Evolutionary conservation across 2,113 vertebrate genomes (phyloP).

Genomic region (Vimba vimba): DNA sequence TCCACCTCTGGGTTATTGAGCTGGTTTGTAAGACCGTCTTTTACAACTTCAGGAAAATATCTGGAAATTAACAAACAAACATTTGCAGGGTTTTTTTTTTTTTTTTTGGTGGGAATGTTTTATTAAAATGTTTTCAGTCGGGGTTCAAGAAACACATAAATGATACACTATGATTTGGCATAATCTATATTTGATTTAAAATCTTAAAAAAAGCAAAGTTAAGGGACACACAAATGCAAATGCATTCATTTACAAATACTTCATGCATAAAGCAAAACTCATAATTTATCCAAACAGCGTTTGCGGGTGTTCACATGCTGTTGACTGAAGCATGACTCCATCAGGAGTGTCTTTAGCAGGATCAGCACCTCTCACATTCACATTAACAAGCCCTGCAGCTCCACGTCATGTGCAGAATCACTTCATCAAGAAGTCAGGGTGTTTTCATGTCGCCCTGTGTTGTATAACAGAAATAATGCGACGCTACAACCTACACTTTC

Average conservation of each 20-base stretch:
- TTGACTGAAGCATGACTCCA: neutral
- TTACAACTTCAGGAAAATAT: conserved; percentile 97
- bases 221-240: neutral
- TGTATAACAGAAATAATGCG: neutral
- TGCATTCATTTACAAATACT: neutral
- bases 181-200: conserved; percentile 2
- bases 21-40: conserved; percentile 94
- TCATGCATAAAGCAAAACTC: neutral
- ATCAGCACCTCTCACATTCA: conserved; percentile 20
- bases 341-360: neutral
- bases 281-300: neutral
- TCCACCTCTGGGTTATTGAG: conserved; percentile 97
- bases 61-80: conserved; percentile 65
- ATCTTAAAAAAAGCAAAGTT: neutral
- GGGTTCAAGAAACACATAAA: neutral
- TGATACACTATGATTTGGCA: neutral
- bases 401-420: neutral
- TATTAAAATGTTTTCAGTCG: neutral
- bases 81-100: neutral
- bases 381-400: neutral
- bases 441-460: neutral
- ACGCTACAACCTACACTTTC: neutral
- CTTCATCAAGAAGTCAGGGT: neutral
- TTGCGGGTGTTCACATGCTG: neutral
- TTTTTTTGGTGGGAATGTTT: neutral